A percentile compares a stretch with the other conserved stretches of the same genome.
Evolutionary conservation across 2,113 vertebrate genomes (phyloP).

Genomic region (Phyllostomus hastatus): DNA sequence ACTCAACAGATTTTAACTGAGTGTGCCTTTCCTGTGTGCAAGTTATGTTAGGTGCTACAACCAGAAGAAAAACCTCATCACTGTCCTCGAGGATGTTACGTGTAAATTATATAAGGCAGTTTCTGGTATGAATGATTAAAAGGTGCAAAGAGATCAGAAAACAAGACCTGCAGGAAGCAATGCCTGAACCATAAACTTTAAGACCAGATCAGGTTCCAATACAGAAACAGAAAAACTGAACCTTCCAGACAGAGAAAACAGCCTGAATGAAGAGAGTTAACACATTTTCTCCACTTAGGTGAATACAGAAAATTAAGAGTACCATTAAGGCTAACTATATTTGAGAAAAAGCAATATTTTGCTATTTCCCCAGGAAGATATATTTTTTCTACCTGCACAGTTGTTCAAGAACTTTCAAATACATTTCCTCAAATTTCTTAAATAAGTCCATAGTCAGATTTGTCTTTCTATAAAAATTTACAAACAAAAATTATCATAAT

Average conservation of each 20-base stretch:
- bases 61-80: neutral
- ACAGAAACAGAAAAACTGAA: conserved; percentile 10
- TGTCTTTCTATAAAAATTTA: conserved; percentile 23
- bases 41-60: neutral
- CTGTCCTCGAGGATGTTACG: neutral
- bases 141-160: neutral
- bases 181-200: neutral
- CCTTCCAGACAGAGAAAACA: neutral
- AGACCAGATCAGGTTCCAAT: neutral
- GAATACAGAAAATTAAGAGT: neutral
- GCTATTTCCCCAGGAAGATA: neutral
- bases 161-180: conserved; percentile 3
- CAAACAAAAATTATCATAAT: conserved; percentile 15
- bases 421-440: conserved; percentile 34
- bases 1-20: neutral
- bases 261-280: neutral
- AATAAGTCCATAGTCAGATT: neutral
- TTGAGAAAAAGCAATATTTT: neutral
- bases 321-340: neutral
- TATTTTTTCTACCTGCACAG: neutral
- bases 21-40: neutral
- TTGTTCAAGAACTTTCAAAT: neutral
- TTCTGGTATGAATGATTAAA: neutral
- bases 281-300: neutral
- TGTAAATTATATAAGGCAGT: neutral